These are phyloP conservation scores for Drosophila mercatorum DNA, from an alignment of 2,888 invertebrate genomes.

Conservation along the genomic window DNA sequence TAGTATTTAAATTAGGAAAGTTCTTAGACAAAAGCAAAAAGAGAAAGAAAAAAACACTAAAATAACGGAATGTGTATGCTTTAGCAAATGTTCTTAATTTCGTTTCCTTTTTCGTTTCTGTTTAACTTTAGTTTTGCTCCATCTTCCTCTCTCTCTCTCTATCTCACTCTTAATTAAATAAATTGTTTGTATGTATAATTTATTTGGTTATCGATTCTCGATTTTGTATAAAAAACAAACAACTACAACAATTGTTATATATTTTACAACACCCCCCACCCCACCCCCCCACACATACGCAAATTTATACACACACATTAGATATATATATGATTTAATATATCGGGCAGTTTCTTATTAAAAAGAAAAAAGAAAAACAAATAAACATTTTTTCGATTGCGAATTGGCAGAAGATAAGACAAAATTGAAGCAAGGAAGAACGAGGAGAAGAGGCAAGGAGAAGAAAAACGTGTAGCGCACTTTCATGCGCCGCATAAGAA, in stretches of 20 bases:
- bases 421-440: conserved; percentile 5
- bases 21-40: conserved; percentile 40
- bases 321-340: conserved; percentile 15
- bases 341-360: conserved; percentile 42
- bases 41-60: conserved; percentile 6
- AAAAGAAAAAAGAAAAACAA: conserved; percentile 19
- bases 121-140: conserved; percentile 35
- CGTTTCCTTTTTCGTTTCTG: conserved; percentile 15
- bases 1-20: conserved; percentile 70
- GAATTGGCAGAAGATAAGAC: conserved; percentile 16
- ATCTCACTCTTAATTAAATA: conserved; percentile 41
- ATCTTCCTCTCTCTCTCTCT: conserved; percentile 32
- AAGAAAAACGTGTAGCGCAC: conserved; percentile 27
- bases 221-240: conserved; percentile 47
- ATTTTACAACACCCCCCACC: conserved; percentile 25
- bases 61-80: conserved; percentile 42
- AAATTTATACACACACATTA: conserved; percentile 19
- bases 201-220: conserved; percentile 59
- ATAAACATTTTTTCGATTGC: conserved; percentile 37
- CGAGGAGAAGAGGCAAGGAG: conserved; percentile 4
- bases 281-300: conserved; percentile 3
- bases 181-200: conserved; percentile 54
- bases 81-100: conserved; percentile 46
- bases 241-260: conserved; percentile 55
- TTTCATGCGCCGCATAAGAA: conserved; percentile 29